Conservation (phyloP, 2,888 invertebrate species). For the Amphipyra tragopoginis region DNA sequence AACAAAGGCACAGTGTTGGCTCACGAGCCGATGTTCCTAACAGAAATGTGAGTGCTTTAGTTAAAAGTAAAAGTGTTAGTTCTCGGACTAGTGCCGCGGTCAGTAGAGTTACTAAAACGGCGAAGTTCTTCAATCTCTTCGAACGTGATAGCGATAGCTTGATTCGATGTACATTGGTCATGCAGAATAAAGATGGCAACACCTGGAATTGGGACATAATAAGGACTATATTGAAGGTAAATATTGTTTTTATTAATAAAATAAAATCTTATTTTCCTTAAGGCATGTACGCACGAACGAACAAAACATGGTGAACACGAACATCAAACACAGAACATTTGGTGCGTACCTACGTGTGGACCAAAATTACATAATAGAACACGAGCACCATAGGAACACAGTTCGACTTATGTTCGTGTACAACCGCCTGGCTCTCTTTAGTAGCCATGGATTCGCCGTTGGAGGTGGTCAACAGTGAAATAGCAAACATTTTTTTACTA, state of each 20-base stretch:
- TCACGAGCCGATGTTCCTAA: constrained; percentile 82
- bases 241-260: neutral
- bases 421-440: too few relatives aligned
- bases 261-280: too few relatives aligned
- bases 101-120: constrained; percentile 80
- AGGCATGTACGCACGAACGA: too few relatives aligned
- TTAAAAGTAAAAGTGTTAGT: constrained; percentile 87
- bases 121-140: constrained; percentile 88
- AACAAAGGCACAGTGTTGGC: constrained; percentile 83
- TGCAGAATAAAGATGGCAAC: constrained; percentile 94
- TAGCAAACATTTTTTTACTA: too few relatives aligned
- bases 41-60: constrained; percentile 84
- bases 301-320: too few relatives aligned
- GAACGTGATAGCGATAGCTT: constrained; percentile 91
- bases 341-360: too few relatives aligned
- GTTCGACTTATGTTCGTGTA: too few relatives aligned
- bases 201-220: constrained; percentile 98
- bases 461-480: too few relatives aligned
- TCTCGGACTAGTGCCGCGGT: constrained; percentile 82
- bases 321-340: too few relatives aligned
- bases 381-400: too few relatives aligned
- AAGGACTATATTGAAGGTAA: constrained; percentile 94
- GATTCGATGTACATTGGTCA: constrained; percentile 95
- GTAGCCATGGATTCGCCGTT: too few relatives aligned
- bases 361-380: too few relatives aligned